Percentiles rank a stretch among this genome's conserved stretches.
Evolutionary conservation across 2,797 vertebrate species (phyloP).

Genomic region (Holocentrus rufus): DNA sequence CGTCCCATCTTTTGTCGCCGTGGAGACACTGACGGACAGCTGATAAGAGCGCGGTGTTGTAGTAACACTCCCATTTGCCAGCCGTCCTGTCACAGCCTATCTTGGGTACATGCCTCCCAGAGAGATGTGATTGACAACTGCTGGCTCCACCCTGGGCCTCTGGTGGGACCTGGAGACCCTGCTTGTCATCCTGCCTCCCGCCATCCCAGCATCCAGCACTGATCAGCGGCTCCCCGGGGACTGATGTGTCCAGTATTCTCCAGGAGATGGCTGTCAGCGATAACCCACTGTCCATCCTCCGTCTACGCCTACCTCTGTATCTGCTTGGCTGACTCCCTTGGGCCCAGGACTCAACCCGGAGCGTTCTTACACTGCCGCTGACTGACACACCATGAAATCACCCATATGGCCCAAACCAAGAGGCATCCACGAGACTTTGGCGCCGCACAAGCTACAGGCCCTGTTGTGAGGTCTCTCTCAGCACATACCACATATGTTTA

Average conservation of each 20-base stretch:
- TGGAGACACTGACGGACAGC: conserved; percentile 43
- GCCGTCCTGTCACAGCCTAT: conserved; percentile 33
- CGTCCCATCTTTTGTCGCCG: conserved; percentile 18
- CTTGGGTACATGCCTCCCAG: conserved; percentile 17
- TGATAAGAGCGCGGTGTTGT: conserved; percentile 27
- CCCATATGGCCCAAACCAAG: conserved; percentile 37
- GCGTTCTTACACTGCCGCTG: conserved; percentile 18
- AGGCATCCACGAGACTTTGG: not conserved
- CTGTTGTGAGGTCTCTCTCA: conserved; percentile 27
- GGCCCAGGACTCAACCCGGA: conserved; percentile 28
- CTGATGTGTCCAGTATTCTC: conserved; percentile 19
- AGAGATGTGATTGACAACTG: conserved; percentile 49
- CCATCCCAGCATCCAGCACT: conserved; percentile 11
- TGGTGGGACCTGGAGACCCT: conserved; percentile 7
- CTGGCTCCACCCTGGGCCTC: conserved; percentile 23
- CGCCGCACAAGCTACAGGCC: conserved; percentile 28
- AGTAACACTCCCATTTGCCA: conserved; percentile 38
- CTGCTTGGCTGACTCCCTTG: not conserved
- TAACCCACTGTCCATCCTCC: not conserved
- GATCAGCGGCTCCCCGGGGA: conserved; percentile 10
- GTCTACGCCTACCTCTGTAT: not conserved
- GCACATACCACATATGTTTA: conserved; percentile 50
- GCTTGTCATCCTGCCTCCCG: conserved; percentile 23
- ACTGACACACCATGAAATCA: conserved; percentile 45
- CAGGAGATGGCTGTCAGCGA: conserved; percentile 40